Base-by-base conservation (phyloP, 2,797 vertebrate species). In the Taeniopygia guttata region DNA sequence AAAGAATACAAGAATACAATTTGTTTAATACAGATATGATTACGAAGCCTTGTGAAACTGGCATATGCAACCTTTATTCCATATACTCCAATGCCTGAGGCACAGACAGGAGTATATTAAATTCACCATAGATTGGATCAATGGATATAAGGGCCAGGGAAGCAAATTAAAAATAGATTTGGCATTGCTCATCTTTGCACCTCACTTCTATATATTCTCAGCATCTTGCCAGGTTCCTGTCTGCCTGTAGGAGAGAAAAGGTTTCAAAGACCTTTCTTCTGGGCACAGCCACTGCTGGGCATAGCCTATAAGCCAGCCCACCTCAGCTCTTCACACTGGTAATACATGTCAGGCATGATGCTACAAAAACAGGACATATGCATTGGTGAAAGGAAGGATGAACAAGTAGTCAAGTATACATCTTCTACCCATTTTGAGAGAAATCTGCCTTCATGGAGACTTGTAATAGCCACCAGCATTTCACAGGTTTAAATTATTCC, bases 281-380 rank as follows among this genome's bases (percentile, higher is more conserved):
- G 38, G 11, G 38, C 38, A 40, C 38, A 40, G 38, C 38, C 38
- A 38, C 10, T 30, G 19, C 43, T 79, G 63, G 38, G 38, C 59
- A 79, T 0, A 69, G 59, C 7, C 67, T 58, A 23, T 20, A 69
- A 27, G 23, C 21, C 67, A 75, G 46, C 32, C 29, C 45, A 58
- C 10, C 21, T 23, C 82, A 81, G 23, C 38, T 56, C n/a, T 38
- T 79, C 51, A 49, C 36, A 64, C 3, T 3, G n/a, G 26, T 49
- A 38, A 52, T 5, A n/a, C 11, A 58, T 1, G 3, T 16, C 45
- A 89, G 43, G 16, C 29, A 60, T 0, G 0, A 70, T 21, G 29
- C 25, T 79, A 80, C 29, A 70, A 66, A 81, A 73, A 13, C 10
- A 75, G 22, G 23, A 60, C 25, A 32, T 13, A 16, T 8, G 30